phyloP scores from a whole-genome alignment of 1,140 invertebrate species.

The Patella vulgata region DNA sequence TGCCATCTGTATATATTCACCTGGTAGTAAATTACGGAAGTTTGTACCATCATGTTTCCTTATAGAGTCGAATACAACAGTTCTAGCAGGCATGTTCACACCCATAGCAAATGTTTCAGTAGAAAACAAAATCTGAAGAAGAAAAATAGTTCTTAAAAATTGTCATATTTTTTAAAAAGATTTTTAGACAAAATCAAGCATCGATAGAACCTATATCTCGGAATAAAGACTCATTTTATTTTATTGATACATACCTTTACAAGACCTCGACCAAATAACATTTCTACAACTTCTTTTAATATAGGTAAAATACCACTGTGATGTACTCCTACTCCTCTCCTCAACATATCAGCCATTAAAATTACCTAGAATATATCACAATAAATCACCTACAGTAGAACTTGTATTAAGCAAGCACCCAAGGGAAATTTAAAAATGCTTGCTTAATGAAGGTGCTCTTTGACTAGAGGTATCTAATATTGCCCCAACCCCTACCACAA shows the following conservation, averaged over 20 bases:
- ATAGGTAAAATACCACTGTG: conserved; percentile 97
- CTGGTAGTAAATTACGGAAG: conserved; percentile 81
- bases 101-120: conserved; percentile 99
- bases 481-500: no score
- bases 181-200: no score
- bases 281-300: conserved; percentile 97
- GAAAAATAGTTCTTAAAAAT: conserved; percentile 1
- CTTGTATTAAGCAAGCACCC: no score
- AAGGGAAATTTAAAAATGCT: no score
- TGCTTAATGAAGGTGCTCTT: no score
- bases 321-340: conserved; percentile 93
- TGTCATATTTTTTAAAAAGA: not conserved
- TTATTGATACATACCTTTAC: conserved; percentile 90
- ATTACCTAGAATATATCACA: conserved; percentile 50
- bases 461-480: no score
- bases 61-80: conserved; percentile 95
- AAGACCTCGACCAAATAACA: conserved; percentile 91
- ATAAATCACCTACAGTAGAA: no score
- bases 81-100: conserved; percentile 96
- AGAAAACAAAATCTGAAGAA: conserved; percentile 86
- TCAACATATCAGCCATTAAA: conserved; percentile 79
- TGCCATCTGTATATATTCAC: conserved; percentile 87
- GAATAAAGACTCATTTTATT: no score
- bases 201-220: no score
- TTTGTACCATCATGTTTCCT: conserved; percentile 90